phyloP scores from a whole-genome alignment of 2,888 invertebrate genomes.

The Apodemia zela region DNA sequence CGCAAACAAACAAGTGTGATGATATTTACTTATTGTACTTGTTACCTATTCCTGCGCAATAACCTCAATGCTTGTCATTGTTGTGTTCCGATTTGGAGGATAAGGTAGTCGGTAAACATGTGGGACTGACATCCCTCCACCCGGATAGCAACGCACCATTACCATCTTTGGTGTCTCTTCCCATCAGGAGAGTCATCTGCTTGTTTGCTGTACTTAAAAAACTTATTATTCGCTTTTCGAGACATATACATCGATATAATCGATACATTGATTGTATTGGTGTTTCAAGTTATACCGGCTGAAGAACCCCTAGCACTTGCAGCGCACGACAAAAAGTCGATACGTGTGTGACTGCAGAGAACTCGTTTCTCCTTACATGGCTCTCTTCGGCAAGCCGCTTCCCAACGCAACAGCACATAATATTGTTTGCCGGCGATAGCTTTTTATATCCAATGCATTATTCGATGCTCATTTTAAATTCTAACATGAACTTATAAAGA shows the following conservation, averaged over 20 bases:
- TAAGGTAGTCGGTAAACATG: too few relatives aligned
- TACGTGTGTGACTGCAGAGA: slow-evolving; percentile 78
- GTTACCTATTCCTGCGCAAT: too few relatives aligned
- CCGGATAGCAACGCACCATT: too few relatives aligned
- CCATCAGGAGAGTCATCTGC: too few relatives aligned
- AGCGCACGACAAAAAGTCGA: slow-evolving; percentile 70
- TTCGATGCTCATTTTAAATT: slow-evolving; percentile 81
- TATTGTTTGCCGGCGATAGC: slow-evolving; percentile 78
- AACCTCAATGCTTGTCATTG: too few relatives aligned
- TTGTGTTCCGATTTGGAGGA: too few relatives aligned
- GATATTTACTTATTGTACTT: slow-evolving; percentile 25
- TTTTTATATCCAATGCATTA: slow-evolving; percentile 80
- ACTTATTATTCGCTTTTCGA: slow-evolving; percentile 36
- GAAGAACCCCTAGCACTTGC: slow-evolving; percentile 60
- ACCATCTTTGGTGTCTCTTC: too few relatives aligned
- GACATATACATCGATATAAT: neutral
- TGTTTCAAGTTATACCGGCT: slow-evolving; percentile 48
- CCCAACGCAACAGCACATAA: slow-evolving; percentile 76
- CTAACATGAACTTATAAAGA: slow-evolving; percentile 77
- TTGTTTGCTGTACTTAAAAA: too few relatives aligned
- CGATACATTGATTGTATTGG: slow-evolving; percentile 37
- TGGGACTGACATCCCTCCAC: too few relatives aligned
- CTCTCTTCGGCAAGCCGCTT: slow-evolving; percentile 66
- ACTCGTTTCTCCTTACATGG: slow-evolving; percentile 78
- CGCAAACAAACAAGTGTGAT: too few relatives aligned